phyloP scores from a whole-genome alignment of 1,140 invertebrate species.

The Archivesica marissinica region DNA sequence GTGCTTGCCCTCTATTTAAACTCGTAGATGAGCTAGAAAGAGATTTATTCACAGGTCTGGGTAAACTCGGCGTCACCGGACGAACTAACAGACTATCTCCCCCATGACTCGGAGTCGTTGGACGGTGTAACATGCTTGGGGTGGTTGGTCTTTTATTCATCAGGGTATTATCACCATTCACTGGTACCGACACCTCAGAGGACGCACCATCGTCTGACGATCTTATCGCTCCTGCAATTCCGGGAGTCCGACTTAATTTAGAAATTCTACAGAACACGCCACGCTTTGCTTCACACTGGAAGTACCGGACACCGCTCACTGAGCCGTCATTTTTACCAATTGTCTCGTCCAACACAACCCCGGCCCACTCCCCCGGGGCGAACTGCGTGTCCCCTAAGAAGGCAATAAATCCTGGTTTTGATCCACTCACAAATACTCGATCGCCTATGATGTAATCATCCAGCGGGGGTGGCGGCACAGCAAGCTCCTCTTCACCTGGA shows the following conservation, averaged over 20 bases:
- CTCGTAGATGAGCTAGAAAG: conserved; percentile 70
- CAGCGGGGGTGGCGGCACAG: conserved; percentile 61
- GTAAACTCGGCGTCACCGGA: conserved; percentile 52
- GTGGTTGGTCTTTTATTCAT: conserved; percentile 60
- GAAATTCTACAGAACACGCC: conserved; percentile 97
- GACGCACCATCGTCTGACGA: conserved; percentile 60
- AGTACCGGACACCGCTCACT: conserved; percentile 84
- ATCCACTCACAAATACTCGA: conserved; percentile 96
- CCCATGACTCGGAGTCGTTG: conserved; percentile 43
- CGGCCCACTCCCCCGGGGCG: conserved; percentile 84
- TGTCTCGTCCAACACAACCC: conserved; percentile 82
- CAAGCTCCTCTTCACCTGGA: conserved; percentile 73
- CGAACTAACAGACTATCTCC: conserved; percentile 1
- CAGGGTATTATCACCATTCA: conserved; percentile 45
- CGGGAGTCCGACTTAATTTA: conserved; percentile 91
- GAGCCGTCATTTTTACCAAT: conserved; percentile 85
- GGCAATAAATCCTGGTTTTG: conserved; percentile 97
- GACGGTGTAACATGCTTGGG: conserved; percentile 47
- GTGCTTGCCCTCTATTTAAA: conserved; percentile 57
- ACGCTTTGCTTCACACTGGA: conserved; percentile 95
- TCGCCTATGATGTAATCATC: conserved; percentile 97
- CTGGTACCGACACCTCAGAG: conserved; percentile 50
- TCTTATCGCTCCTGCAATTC: conserved; percentile 76
- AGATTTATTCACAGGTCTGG: conserved; percentile 66
- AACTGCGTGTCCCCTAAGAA: conserved; percentile 97